phyloP scores from a whole-genome alignment of 2,888 invertebrate genomes.

The Ectobius pallidus region DNA sequence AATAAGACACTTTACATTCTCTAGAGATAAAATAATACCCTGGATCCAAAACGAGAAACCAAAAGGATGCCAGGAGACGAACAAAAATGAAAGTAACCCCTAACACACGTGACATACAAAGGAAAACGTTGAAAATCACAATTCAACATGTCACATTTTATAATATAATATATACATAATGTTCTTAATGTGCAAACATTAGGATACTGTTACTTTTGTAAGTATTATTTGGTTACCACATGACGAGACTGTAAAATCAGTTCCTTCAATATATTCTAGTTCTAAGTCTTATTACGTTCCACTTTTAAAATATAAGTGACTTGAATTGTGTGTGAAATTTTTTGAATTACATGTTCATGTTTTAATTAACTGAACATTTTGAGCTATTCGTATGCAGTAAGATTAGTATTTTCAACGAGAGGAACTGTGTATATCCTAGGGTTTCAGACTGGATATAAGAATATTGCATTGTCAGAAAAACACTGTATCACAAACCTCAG shows the following conservation, averaged over 20 bases:
- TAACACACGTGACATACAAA: background rate
- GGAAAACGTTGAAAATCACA: background rate
- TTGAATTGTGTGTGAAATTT: background rate
- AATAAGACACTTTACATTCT: too few species aligned
- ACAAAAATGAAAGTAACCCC: background rate
- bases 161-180: background rate
- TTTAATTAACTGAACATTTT: background rate
- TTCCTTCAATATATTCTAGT: background rate
- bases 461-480: background rate
- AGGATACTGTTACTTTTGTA: background rate
- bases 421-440: background rate
- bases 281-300: background rate
- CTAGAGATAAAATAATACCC: too few species aligned
- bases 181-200: background rate
- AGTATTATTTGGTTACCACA: background rate
- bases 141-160: background rate
- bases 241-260: slow-evolving; percentile 5
- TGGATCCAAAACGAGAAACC: background rate
- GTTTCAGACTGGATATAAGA: background rate
- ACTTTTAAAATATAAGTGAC: slow-evolving; percentile 1
- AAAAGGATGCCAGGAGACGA: slow-evolving; percentile 3
- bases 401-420: too few species aligned
- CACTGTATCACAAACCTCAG: slow-evolving; percentile 4
- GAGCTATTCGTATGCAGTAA: background rate
- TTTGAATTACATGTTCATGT: background rate